Conservation (phyloP, 2,888 invertebrate genomes). For the Barypeithes pellucidus region DNA sequence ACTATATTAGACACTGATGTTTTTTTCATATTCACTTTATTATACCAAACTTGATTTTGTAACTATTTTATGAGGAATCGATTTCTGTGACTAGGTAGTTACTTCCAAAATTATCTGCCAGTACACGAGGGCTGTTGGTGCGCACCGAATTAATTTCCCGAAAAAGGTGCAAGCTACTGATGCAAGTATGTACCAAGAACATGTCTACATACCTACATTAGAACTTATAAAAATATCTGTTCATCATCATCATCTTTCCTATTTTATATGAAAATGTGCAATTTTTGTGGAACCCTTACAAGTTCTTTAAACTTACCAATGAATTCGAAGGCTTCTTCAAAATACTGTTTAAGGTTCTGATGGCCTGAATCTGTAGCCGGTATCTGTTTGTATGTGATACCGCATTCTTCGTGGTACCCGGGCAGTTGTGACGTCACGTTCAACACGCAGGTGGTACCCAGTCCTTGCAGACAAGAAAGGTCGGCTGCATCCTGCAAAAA, state of each 20-base stretch:
- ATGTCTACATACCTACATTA: constrained; percentile 3
- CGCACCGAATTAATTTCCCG: too few relatives aligned
- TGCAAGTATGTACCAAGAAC: constrained; percentile 28
- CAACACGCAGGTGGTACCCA: constrained; percentile 84
- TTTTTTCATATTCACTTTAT: background rate
- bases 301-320: constrained; percentile 78
- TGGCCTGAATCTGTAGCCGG: constrained; percentile 88
- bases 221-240: background rate
- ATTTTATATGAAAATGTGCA: background rate
- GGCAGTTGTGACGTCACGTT: constrained; percentile 87
- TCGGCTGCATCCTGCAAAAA: constrained; percentile 55
- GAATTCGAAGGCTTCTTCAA: constrained; percentile 89
- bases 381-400: constrained; percentile 83
- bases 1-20: too few relatives aligned
- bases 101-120: too few relatives aligned
- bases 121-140: too few relatives aligned
- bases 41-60: too few relatives aligned
- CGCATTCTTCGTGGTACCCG: constrained; percentile 79
- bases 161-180: too few relatives aligned
- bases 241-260: constrained; percentile 2
- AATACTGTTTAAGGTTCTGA: constrained; percentile 91
- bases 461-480: constrained; percentile 67
- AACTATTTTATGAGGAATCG: too few relatives aligned
- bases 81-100: too few relatives aligned
- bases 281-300: background rate